Conservation (phyloP, 1,140 invertebrate genomes). For the Drosophila melanica region DNA sequence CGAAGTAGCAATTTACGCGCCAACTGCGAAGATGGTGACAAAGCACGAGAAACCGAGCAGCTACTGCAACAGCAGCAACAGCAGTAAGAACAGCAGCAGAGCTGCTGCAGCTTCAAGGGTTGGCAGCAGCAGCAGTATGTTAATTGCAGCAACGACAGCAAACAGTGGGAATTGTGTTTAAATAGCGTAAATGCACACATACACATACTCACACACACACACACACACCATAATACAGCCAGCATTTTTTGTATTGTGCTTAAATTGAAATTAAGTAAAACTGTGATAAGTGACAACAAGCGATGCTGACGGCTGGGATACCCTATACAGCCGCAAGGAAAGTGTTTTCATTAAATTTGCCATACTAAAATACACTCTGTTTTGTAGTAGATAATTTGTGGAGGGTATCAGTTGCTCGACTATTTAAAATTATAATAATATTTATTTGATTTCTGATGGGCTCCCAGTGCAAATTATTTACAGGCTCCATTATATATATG, state of each 20-base stretch:
- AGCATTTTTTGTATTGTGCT: conserved; percentile 48
- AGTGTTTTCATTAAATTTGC: no score
- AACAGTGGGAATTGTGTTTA: conserved; percentile 75
- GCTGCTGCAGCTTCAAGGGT: conserved; percentile 29
- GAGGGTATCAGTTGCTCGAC: no score
- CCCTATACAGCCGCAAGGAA: conserved; percentile 10
- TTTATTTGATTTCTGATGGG: no score
- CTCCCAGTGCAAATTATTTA: no score
- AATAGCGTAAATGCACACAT: conserved; percentile 64
- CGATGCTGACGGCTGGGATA: not conserved
- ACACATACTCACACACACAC: conserved; percentile 28
- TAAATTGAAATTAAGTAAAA: conserved; percentile 65
- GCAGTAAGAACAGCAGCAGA: conserved; percentile 21
- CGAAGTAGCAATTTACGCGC: conserved; percentile 81
- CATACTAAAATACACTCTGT: no score
- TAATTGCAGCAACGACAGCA: conserved; percentile 72
- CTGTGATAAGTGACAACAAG: not conserved
- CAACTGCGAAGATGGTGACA: conserved; percentile 67
- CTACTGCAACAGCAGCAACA: not conserved
- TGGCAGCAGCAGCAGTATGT: conserved; percentile 69
- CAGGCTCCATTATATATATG: no score
- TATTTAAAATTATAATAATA: no score
- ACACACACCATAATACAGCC: conserved; percentile 5
- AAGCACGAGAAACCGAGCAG: conserved; percentile 66
- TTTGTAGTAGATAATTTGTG: no score